phyloP scores from a whole-genome alignment of 2,113 vertebrate species.

The Gnathonemus longibarbis region DNA sequence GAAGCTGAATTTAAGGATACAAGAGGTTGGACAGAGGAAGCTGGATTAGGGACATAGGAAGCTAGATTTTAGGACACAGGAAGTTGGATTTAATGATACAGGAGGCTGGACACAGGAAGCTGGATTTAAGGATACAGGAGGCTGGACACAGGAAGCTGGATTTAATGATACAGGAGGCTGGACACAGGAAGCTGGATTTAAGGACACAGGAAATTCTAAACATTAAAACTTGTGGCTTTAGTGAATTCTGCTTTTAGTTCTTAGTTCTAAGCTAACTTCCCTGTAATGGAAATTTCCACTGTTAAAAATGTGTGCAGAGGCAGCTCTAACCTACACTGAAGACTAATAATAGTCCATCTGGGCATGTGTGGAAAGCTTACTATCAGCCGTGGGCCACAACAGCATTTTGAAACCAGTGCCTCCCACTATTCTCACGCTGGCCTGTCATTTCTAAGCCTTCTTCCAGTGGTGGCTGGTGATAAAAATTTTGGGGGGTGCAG shows the following conservation, averaged over 20 bases:
- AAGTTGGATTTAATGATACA: too few species aligned
- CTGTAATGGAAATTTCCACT: neutral
- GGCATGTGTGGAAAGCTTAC: neutral
- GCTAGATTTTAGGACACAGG: too few species aligned
- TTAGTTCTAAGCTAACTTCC: neutral
- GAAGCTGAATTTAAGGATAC: too few species aligned
- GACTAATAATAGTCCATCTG: neutral
- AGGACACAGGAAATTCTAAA: neutral
- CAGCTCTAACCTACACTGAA: neutral
- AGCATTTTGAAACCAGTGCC: neutral
- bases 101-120: too few species aligned
- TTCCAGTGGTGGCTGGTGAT: neutral
- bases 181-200: neutral
- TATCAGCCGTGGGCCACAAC: neutral
- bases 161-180: neutral
- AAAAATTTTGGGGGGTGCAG: neutral
- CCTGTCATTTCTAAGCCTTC: neutral
- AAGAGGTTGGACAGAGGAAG: too few species aligned
- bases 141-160: neutral
- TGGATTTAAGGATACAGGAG: too few species aligned
- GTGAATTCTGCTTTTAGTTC: neutral
- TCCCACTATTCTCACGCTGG: neutral
- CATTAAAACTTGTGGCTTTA: neutral
- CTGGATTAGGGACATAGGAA: too few species aligned
- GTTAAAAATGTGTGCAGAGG: neutral